phyloP scores from a whole-genome alignment of 2,797 vertebrate species.

The Nyctibius grandis region DNA sequence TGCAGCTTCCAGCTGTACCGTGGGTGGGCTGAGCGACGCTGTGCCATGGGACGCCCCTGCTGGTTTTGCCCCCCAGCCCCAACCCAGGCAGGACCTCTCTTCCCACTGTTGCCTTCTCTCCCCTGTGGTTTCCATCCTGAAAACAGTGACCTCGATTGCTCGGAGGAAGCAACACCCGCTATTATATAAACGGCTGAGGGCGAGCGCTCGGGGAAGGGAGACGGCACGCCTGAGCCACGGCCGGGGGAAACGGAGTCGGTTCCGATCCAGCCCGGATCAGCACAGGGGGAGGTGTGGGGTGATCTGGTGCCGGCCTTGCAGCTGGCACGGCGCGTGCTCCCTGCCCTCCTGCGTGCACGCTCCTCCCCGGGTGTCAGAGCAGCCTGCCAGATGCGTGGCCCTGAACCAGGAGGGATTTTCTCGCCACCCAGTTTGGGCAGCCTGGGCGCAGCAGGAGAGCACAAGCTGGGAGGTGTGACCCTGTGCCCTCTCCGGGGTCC shows the following conservation, averaged over 20 bases:
- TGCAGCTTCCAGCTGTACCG: not conserved
- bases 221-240: not conserved
- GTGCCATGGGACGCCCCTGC: not conserved
- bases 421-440: not conserved
- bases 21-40: not conserved
- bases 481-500: fast-evolving
- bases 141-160: constrained; percentile 26
- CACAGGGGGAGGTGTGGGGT: not conserved
- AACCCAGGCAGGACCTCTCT: not conserved
- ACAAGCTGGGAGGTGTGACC: not conserved
- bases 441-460: fast-evolving
- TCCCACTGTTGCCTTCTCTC: not conserved
- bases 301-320: not conserved
- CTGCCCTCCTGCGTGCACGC: not conserved
- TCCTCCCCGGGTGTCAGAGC: fast-evolving
- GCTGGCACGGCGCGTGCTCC: not conserved
- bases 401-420: not conserved
- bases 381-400: not conserved
- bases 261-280: fast-evolving
- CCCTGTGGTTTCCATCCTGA: not conserved
- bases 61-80: not conserved
- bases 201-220: not conserved
- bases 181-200: not conserved
- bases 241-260: not conserved
- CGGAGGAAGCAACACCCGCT: not conserved